phyloP scores from a whole-genome alignment of 2,888 invertebrate species.

The Leucophenga maculata region DNA sequence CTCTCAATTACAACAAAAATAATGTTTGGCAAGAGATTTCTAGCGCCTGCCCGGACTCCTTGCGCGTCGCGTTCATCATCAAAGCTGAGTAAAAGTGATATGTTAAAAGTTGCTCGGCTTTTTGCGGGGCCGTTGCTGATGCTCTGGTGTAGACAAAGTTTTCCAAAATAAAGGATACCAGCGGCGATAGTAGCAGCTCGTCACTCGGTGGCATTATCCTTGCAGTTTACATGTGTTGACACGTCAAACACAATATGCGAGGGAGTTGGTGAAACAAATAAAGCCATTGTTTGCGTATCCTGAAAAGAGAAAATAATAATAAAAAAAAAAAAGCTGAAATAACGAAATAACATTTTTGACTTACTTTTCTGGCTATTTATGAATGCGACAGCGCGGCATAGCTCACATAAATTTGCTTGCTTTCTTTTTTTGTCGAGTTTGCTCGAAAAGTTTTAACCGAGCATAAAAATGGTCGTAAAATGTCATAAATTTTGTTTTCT shows the following conservation, averaged over 20 bases:
- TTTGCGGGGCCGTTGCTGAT: neutral
- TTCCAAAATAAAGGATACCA: conserved; percentile 1
- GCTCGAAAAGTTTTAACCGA: conserved; percentile 59
- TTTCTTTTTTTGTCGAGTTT: conserved; percentile 44
- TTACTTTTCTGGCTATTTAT: conserved; percentile 29
- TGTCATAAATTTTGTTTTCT: conserved; percentile 59
- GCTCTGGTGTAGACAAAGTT: neutral
- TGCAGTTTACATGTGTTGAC: conserved; percentile 32
- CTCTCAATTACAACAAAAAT: conserved; percentile 52
- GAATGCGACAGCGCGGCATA: conserved; percentile 43
- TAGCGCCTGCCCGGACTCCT: too few relatives aligned
- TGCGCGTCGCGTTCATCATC: neutral
- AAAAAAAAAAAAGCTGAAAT: neutral
- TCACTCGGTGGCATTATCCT: conserved; percentile 30
- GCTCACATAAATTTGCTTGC: conserved; percentile 48
- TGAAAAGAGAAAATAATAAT: too few relatives aligned
- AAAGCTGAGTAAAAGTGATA: neutral
- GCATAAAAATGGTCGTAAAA: conserved; percentile 61
- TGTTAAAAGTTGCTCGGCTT: neutral
- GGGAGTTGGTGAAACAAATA: neutral
- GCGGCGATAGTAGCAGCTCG: conserved; percentile 23
- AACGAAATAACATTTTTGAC: conserved; percentile 23
- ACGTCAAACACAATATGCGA: conserved; percentile 22
- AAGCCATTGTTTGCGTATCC: conserved; percentile 20
- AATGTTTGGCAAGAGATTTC: conserved; percentile 43